Evolutionary conservation across 2,797 vertebrate genomes (phyloP), one percentile per base, ranked within the genome.

Genomic region (Staurois parvus): DNA sequence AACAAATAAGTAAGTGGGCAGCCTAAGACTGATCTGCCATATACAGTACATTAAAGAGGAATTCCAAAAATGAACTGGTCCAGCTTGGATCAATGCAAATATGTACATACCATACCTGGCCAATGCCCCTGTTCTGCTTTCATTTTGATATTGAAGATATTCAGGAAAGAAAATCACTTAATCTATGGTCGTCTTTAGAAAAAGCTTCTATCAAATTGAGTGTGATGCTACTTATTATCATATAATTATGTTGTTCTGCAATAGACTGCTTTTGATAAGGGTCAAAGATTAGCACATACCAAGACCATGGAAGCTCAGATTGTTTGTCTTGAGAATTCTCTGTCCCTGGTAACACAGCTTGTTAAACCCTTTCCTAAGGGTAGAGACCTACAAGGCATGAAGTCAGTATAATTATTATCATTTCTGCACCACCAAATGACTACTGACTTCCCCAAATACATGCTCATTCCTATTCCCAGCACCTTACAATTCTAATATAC

Each of bases 341-440:
- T 29, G 42, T 19, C 70, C 45, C 29, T 3, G 3, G 42, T 30
- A 56, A 81, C 69, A 75, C 9, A 40, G 29, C 48, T 2, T 48
- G 48, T 15, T 72, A 45, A 70, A 24, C 77, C 84, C 40, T 68
- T 74, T 42, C 75, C 59, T 29, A 9, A 56, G 42, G 77, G 70
- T 17, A 12, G 5, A 37, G 68, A 81, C 67, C 48, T 59, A 59
- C 68, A 34, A 56, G 13, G 24, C 37, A 24, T 59, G 26, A 72
- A 78, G 29, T 52, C 10, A 48, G 30, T 56, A 12, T 28, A 78
- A 40, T 29, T 64, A 37, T 37, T 77, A 80, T 59, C 5, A 56
- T 56, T 37, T 28, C 2, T 52, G 72, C 48, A 32, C 9, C 26
- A 48, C 2, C 45, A 1, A 64, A 17, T 40, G 4, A 42, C 34